A percentile compares a stretch with the other conserved stretches of the same genome.
Evolutionary conservation across 2,797 vertebrate genomes (phyloP).

Genomic region (Prionace glauca): DNA sequence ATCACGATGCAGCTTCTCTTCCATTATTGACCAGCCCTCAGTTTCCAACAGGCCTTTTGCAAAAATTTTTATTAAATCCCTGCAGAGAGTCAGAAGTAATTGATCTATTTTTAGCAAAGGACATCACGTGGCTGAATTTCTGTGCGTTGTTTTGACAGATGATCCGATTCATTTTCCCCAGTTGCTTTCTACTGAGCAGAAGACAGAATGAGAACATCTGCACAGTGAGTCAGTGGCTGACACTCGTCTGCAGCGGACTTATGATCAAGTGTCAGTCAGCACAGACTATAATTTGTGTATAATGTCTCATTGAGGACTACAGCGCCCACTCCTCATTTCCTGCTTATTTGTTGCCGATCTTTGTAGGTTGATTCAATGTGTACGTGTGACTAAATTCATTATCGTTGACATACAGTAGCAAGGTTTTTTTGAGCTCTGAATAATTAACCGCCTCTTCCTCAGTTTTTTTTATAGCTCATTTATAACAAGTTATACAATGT

Average conservation of each 20-base stretch:
- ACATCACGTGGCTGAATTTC: constrained; percentile 21
- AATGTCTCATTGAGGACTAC: constrained; percentile 41
- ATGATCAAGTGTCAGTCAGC: constrained; percentile 46
- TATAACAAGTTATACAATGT: constrained; percentile 42
- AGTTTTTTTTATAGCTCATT: constrained; percentile 39
- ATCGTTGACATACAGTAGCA: constrained; percentile 42
- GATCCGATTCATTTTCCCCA: not conserved
- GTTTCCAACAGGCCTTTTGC: not conserved
- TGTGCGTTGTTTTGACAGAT: not conserved
- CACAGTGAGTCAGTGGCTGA: constrained; percentile 40
- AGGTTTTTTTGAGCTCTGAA: constrained; percentile 42
- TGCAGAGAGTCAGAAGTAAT: not conserved
- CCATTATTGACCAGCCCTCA: not conserved
- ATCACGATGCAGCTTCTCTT: not conserved
- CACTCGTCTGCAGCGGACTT: constrained; percentile 46
- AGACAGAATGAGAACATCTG: constrained; percentile 27
- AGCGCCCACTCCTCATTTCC: constrained; percentile 44
- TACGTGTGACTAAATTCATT: constrained; percentile 46
- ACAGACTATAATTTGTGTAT: constrained; percentile 46
- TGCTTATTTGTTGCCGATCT: constrained; percentile 46
- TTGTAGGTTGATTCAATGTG: constrained; percentile 45
- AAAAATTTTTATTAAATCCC: constrained; percentile 47
- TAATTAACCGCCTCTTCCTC: constrained; percentile 45
- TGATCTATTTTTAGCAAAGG: constrained; percentile 30
- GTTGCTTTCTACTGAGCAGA: not conserved